Base-by-base conservation (phyloP, 2,113 vertebrate species). In the Mus pahari region DNA sequence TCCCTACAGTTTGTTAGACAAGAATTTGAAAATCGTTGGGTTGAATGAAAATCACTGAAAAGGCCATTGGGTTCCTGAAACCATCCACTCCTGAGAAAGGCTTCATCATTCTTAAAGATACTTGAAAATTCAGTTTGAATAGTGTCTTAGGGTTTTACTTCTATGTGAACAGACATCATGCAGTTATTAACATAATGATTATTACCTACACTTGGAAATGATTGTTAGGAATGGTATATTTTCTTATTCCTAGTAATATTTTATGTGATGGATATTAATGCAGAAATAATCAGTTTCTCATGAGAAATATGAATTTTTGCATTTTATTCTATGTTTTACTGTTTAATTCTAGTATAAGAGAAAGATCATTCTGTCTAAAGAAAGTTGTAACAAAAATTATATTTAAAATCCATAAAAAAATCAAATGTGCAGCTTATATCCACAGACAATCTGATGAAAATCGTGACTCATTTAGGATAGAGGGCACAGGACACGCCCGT, bases 291-390 rank as follows among this genome's bases (percentile, higher is more conserved):
- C n/a, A 45, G 64, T 68, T 5, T 89, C 60, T 90, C 60, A 20
- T 33, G 42, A 78, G 14, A 89, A 87, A 74, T 28, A 12, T 0
- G 2, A 86, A 82, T 79, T 95, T 70, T 89, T 92, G n/a, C 31
- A 33, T 74, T 86, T 1, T 77, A n/a, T 95, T 86, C 11, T 62
- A 8, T 89, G 83, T 66, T 62, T 96, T 86, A 87, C 79, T 84
- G 50, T 94, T 94, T 60, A 86, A 78, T 71, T 95, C 93, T 84
- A 88, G 39, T 71, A 81, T 90, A 78, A 90, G 58, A 24, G 13
- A 71, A 7, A 89, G 64, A 75, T 39, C 4, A 62, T 71, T 16
- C 31, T 5, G 64, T 36, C 42, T 62, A 66, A 79, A 94, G 11
- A n/a, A 83, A 55, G 82, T 89, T 81, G 89, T 92, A 92, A 28